Evolutionary conservation across 1,140 invertebrate species (phyloP).

Genomic region (Meteorus sp.): DNA sequence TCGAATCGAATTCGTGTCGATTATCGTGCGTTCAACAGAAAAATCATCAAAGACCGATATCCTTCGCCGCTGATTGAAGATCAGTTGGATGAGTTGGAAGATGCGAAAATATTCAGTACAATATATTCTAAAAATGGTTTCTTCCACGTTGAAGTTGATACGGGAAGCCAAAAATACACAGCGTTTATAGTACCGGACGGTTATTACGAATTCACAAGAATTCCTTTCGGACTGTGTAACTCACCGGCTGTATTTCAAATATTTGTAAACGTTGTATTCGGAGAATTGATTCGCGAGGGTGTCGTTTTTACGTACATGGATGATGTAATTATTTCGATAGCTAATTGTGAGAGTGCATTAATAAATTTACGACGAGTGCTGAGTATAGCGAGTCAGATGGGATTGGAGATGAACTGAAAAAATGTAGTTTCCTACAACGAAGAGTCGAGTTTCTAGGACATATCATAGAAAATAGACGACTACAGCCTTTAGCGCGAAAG

Average conservation of each 20-base stretch:
- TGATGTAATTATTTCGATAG: conserved; percentile 24
- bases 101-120: not conserved
- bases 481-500: conserved; percentile 2
- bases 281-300: conserved; percentile 4
- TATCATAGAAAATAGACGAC: not conserved
- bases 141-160: conserved; percentile 9
- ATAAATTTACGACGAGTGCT: conserved; percentile 32
- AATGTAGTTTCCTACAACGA: conserved; percentile 32
- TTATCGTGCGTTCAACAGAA: conserved; percentile 17
- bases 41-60: conserved; percentile 4
- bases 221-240: conserved; percentile 45
- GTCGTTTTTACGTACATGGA: conserved; percentile 18
- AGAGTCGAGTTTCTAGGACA: conserved; percentile 12
- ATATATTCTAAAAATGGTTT: not conserved
- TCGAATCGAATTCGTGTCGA: conserved; percentile 19
- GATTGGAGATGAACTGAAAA: conserved; percentile 38
- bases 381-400: conserved; percentile 23
- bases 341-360: conserved; percentile 14
- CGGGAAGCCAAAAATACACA: conserved; percentile 8
- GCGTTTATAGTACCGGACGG: conserved; percentile 28
- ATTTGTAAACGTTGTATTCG: conserved; percentile 38
- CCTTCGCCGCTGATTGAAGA: conserved; percentile 10
- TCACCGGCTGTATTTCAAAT: conserved; percentile 20
- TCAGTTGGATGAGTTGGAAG: not conserved
- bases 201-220: conserved; percentile 36